Conservation (phyloP, 2,888 invertebrate genomes). For the Euzophera pinguis region DNA sequence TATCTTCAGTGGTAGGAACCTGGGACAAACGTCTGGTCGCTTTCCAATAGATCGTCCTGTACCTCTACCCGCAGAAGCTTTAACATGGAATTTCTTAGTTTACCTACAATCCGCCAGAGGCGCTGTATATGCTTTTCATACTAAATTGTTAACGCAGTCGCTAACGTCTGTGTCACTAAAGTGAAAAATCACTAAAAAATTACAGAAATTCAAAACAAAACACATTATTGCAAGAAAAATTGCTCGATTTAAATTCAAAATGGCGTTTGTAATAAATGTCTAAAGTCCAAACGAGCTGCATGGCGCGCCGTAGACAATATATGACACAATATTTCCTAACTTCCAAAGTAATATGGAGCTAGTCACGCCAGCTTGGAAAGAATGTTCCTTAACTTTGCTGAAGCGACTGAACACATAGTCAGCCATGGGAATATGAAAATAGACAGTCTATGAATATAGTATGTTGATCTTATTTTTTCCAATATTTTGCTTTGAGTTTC, state of each 20-base stretch:
- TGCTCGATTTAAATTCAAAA: conserved; percentile 32
- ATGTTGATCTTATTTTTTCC: neutral
- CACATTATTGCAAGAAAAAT: conserved; percentile 16
- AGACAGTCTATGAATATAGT: neutral
- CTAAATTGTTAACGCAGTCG: no score
- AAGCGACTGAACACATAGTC: conserved; percentile 18
- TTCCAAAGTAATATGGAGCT: conserved; percentile 58
- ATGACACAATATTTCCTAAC: conserved; percentile 62
- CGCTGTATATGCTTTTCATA: no score
- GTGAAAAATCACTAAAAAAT: no score
- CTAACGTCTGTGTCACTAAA: no score
- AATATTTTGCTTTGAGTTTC: neutral
- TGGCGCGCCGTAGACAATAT: conserved; percentile 56
- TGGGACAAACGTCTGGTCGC: no score
- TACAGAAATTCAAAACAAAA: conserved; percentile 23
- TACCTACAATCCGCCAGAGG: no score
- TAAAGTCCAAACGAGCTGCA: conserved; percentile 33
- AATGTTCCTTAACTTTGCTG: conserved; percentile 31
- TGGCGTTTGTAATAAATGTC: conserved; percentile 41
- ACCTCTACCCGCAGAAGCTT: no score
- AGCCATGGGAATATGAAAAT: neutral
- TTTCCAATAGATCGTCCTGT: no score
- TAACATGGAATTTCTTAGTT: no score
- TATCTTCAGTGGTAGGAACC: no score
- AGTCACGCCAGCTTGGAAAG: conserved; percentile 27